Conservation (phyloP, 2,797 vertebrate genomes). For the Astyanax mexicanus region DNA sequence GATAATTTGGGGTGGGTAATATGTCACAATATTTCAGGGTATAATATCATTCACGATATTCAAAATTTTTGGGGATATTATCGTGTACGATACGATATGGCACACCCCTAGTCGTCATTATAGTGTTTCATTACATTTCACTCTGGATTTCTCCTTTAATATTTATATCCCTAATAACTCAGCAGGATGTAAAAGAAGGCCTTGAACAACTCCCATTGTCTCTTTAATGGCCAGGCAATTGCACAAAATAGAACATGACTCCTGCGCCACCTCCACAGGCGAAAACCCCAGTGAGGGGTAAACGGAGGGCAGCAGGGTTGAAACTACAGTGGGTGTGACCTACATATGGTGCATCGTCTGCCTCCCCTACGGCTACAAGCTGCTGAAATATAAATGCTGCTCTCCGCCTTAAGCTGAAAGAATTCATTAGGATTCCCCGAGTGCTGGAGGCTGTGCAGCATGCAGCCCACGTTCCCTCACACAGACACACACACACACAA, state of each 20-base stretch:
- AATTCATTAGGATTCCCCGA: constrained; percentile 65
- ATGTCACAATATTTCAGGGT: too few relatives aligned
- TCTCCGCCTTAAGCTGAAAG: constrained; percentile 50
- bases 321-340: constrained; percentile 45
- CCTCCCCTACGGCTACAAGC: constrained; percentile 18
- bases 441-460: constrained; percentile 29
- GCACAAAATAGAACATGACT: constrained; percentile 10
- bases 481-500: constrained; percentile 1
- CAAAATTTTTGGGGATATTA: too few relatives aligned
- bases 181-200: not conserved
- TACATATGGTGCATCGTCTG: constrained; percentile 46
- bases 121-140: too few relatives aligned
- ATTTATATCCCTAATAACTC: not conserved
- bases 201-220: constrained; percentile 19
- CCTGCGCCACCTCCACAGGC: not conserved
- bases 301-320: constrained; percentile 37
- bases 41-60: too few relatives aligned
- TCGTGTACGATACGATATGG: too few relatives aligned
- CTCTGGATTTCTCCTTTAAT: too few relatives aligned
- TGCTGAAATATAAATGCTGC: constrained; percentile 74
- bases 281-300: constrained; percentile 42
- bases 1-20: too few relatives aligned
- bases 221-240: constrained; percentile 4
- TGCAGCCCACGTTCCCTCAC: not conserved
- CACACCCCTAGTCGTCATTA: too few relatives aligned